phyloP scores from a whole-genome alignment of 2,797 vertebrate genomes.

The Acomys russatus region DNA sequence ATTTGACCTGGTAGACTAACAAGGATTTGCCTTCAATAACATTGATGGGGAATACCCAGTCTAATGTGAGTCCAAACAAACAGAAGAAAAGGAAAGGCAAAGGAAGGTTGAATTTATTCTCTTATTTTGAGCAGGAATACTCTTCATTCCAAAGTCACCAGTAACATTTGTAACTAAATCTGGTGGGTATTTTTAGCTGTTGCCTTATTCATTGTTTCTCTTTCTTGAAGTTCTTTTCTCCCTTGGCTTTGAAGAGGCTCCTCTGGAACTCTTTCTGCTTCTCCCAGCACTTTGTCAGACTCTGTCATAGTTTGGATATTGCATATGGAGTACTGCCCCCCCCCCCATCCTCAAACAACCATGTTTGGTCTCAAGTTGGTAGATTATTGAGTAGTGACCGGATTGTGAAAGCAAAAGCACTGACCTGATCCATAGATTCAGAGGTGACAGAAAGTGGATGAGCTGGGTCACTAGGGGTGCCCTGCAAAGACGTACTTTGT shows the following conservation, averaged over 20 bases:
- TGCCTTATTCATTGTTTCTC: background rate
- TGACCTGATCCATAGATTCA: background rate
- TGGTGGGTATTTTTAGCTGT: background rate
- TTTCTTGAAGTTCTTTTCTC: background rate
- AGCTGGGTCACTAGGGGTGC: background rate
- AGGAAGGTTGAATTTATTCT: background rate
- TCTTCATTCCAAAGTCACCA: background rate
- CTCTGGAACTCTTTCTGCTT: background rate
- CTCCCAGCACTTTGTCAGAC: constrained; percentile 2
- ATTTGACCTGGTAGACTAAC: background rate
- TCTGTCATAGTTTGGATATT: background rate
- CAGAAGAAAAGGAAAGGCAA: background rate
- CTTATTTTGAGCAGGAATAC: background rate
- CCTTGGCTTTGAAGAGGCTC: background rate
- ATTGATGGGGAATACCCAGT: background rate
- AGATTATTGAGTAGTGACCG: background rate
- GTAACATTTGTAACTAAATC: background rate
- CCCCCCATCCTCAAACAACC: background rate
- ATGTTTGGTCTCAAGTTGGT: background rate
- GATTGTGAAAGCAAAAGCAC: background rate
- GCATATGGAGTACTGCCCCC: background rate
- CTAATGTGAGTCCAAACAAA: background rate
- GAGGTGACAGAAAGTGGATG: background rate
- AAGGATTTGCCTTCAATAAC: background rate
- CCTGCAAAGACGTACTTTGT: background rate